Conservation (phyloP, 2,888 invertebrate genomes). For the Drosophila lacicola region DNA sequence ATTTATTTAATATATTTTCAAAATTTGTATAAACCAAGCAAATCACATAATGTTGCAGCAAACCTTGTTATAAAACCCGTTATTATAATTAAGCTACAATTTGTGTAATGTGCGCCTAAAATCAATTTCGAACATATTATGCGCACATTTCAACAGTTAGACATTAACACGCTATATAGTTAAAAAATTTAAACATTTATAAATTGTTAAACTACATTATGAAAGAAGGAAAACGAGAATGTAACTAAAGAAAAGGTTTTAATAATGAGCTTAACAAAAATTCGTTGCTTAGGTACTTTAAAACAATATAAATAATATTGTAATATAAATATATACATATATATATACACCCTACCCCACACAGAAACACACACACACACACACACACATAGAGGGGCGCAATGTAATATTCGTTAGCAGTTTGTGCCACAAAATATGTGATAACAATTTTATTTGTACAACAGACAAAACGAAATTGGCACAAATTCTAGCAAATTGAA, state of each 20-base stretch:
- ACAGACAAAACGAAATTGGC: conserved; percentile 61
- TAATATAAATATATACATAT: background rate
- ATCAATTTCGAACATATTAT: background rate
- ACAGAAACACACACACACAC: conserved; percentile 16
- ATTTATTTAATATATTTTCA: conserved; percentile 63
- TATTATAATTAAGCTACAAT: conserved; percentile 32
- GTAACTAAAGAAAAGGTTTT: conserved; percentile 43
- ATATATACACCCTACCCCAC: background rate
- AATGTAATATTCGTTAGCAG: conserved; percentile 60
- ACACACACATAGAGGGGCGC: conserved; percentile 61
- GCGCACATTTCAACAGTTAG: conserved; percentile 23
- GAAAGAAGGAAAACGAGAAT: conserved; percentile 33
- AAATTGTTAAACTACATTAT: conserved; percentile 42
- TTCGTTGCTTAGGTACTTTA: conserved; percentile 64
- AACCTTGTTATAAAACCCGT: conserved; percentile 54
- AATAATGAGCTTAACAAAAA: conserved; percentile 63
- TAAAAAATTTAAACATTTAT: conserved; percentile 28
- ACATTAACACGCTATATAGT: conserved; percentile 18
- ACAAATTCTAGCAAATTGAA: conserved; percentile 61
- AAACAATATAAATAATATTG: conserved; percentile 31
- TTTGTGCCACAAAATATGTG: conserved; percentile 80
- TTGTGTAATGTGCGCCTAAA: conserved; percentile 16
- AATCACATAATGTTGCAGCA: conserved; percentile 51
- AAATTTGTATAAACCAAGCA: conserved; percentile 50
- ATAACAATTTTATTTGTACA: conserved; percentile 68